phyloP scores from a whole-genome alignment of 1,140 invertebrate genomes.

The Steinernema feltiae region DNA sequence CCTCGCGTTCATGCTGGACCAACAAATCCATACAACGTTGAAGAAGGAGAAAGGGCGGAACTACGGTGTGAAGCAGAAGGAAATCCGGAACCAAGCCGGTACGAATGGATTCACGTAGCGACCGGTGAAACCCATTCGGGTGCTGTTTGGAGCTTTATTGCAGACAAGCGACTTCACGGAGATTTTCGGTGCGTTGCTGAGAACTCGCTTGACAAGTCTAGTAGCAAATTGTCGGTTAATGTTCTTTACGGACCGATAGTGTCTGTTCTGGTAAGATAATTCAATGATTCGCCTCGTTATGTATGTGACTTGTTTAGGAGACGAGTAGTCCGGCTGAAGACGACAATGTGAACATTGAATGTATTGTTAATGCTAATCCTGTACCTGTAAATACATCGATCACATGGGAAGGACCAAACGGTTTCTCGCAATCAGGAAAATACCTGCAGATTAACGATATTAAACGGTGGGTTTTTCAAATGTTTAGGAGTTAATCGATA shows the following conservation, averaged over 20 bases:
- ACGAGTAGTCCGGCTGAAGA: conserved; percentile 36
- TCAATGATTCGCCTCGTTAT: not conserved
- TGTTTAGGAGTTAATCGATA: not conserved
- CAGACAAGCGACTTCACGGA: not conserved
- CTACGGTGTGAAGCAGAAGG: not conserved
- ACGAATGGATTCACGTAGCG: not conserved
- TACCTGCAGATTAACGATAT: conserved; percentile 29
- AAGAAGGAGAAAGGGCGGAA: not conserved
- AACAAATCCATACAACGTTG: not conserved
- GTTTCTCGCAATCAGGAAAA: conserved; percentile 33
- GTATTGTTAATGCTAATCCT: conserved; percentile 38
- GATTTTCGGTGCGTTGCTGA: not conserved
- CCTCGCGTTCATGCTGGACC: not conserved
- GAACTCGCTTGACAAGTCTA: not conserved
- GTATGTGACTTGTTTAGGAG: not conserved
- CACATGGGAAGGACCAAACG: conserved; percentile 38
- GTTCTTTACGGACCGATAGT: not conserved
- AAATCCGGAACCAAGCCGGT: not conserved
- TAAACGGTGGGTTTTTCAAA: conserved; percentile 20
- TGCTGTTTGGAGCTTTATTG: not conserved
- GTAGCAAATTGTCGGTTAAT: not conserved
- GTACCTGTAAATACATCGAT: conserved; percentile 26
- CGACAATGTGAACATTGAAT: conserved; percentile 39
- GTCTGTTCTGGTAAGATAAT: not conserved
- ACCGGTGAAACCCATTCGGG: conserved; percentile 1